A percentile compares a stretch with the other conserved stretches of the same genome.
Evolutionary conservation across 1,140 invertebrate species (phyloP).

Genomic region (Heterodera carotae): DNA sequence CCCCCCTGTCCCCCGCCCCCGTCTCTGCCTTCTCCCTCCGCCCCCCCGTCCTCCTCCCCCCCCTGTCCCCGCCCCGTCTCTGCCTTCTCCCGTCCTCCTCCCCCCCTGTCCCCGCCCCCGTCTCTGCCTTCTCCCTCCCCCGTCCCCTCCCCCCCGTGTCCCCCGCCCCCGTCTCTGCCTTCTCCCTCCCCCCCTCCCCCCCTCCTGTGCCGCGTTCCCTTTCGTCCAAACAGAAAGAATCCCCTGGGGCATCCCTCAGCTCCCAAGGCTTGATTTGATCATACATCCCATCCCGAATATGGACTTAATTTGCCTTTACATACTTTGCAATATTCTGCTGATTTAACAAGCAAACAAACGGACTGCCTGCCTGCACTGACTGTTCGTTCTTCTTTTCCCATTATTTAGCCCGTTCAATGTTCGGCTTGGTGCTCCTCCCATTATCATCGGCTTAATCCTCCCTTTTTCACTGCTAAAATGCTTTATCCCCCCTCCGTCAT

Average conservation of each 20-base stretch:
- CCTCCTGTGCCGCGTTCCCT: too few relatives aligned
- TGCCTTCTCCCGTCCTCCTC: too few relatives aligned
- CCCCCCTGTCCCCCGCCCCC: too few relatives aligned
- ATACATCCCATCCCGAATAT: constrained; percentile 5
- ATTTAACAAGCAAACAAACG: not conserved
- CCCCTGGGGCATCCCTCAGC: not conserved
- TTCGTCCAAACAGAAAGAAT: not conserved
- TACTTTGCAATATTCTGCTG: not conserved
- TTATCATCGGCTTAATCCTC: not conserved
- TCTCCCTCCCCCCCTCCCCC: too few relatives aligned
- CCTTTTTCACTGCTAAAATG: not conserved
- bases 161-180: not conserved
- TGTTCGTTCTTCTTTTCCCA: not conserved
- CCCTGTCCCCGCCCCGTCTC: too few relatives aligned
- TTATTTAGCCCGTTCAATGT: not conserved
- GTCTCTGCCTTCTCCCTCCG: too few relatives aligned
- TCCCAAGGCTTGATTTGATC: not conserved
- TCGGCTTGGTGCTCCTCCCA: not conserved
- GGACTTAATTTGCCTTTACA: not conserved
- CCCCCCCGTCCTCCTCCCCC: too few relatives aligned
- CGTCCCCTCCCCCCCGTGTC: too few relatives aligned
- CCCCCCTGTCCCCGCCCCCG: too few relatives aligned
- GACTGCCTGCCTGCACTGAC: too few relatives aligned
- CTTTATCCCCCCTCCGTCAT: not conserved
- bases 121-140: too few relatives aligned